Evolutionary conservation across 2,888 invertebrate species (phyloP), one percentile per base, ranked within the genome.

Genomic region (Cephus runcator): DNA sequence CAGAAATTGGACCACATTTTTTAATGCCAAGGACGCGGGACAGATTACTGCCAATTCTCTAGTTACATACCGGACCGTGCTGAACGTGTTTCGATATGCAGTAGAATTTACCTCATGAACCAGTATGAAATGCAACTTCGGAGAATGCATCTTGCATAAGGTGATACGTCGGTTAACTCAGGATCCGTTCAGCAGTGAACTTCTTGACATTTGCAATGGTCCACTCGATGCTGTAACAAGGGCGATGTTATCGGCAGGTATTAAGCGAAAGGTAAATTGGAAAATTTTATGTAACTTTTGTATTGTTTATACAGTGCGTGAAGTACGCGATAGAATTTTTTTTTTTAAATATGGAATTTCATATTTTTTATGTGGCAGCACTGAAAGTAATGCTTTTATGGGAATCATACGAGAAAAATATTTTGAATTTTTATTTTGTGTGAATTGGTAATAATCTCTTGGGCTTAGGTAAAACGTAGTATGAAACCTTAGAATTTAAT

Each of bases 201-300:
- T 80, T 73, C 71, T 75, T 79, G 76, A 78, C 81, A 77, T 78
- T 78, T 79, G 75, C 34, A 31, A 75, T 75, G 69, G 69, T 36
- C 76, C 76, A 33, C 76, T 74, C 33, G 69, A 71, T 71, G 71
- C 71, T 23, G 71, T 71, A 71, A 71, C 71, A 30, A 30, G 71
- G 69, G 36, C 33, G 68, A 77, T 76, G 77, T 80, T 80, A 77
- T 69, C 80, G 40, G 15, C 23, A 56, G 15, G 56, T 23, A 23
- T 56, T 56, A 23, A 56, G 56, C 56, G 56, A 56, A 56, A 56
- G 56, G 23, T 23, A 56, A 23, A 23, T 56, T 56, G 23, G 9
- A 56, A 56, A 56, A 56, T 56, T 56, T 9, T 23, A 23, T 56
- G 9, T 56, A 56, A 56, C 56, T 56, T 9, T 56, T 9, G 9